These are phyloP conservation scores for human (Homo sapiens) DNA, from an alignment of 2,113 vertebrate genomes.

Conservation along the genomic window DNA sequence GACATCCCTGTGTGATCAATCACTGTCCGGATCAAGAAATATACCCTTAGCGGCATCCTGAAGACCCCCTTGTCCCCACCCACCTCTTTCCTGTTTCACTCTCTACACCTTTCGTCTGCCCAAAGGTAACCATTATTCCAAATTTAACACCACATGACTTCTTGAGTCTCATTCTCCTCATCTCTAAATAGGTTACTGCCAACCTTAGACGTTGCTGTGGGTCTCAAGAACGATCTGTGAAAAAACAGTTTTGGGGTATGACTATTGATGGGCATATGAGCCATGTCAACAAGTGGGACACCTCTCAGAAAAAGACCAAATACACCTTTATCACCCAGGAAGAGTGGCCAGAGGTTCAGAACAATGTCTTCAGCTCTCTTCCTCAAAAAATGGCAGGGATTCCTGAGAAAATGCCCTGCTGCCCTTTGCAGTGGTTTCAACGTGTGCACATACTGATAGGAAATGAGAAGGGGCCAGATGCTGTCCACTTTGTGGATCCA, in stretches of 20 bases:
- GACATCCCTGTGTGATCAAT: not conserved
- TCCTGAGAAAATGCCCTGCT: not conserved
- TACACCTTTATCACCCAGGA: not conserved
- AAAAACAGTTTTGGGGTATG: not conserved
- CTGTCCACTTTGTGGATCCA: not conserved
- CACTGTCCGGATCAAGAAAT: not conserved
- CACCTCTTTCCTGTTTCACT: fast-evolving
- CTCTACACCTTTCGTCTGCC: fast-evolving
- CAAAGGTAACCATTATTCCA: not conserved
- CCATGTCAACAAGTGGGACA: not conserved
- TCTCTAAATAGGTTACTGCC: not conserved
- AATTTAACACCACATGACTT: fast-evolving
- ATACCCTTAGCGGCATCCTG: no score
- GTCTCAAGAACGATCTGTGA: not conserved
- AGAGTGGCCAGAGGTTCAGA: not conserved
- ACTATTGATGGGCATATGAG: not conserved
- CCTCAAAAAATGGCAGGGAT: not conserved
- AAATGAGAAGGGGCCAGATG: not conserved
- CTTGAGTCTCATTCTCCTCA: not conserved
- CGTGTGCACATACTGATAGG: not conserved
- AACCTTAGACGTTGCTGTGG: not conserved
- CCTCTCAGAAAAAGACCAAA: not conserved
- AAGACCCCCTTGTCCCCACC: not conserved
- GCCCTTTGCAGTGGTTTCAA: not conserved
- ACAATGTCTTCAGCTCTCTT: not conserved